These are phyloP conservation scores for Resseliella maxima DNA, from an alignment of 2,888 invertebrate species.

Conservation along the genomic window DNA sequence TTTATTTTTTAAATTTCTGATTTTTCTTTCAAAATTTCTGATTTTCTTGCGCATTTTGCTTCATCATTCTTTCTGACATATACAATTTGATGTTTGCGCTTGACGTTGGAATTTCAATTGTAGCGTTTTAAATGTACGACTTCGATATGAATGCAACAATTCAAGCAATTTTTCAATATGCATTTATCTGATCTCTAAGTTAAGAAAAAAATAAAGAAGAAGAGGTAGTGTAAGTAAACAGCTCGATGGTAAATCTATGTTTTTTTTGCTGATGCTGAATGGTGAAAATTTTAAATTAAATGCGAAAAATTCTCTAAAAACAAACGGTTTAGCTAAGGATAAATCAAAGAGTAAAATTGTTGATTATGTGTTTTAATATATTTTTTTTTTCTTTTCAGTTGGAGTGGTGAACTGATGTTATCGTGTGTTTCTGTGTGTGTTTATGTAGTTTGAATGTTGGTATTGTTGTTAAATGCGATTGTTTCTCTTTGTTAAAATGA, in stretches of 20 bases:
- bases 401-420: background rate
- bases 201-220: no score
- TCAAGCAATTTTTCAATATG: background rate
- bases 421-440: background rate
- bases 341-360: background rate
- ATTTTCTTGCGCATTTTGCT: no score
- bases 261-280: background rate
- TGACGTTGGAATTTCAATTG: background rate
- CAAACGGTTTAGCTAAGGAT: background rate
- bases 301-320: background rate
- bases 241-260: background rate
- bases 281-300: background rate
- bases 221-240: no score
- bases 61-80: no score
- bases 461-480: background rate
- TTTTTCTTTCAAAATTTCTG: no score
- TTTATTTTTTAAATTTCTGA: no score
- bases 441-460: background rate
- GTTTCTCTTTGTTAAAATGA: background rate
- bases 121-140: background rate
- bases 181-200: background rate
- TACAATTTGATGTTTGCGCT: background rate
- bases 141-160: conserved; percentile 17
- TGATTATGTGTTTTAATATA: no score
- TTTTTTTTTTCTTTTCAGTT: no score